Evolutionary conservation across 2,888 invertebrate genomes (phyloP), one percentile per base, ranked within the genome.

Genomic region (Colletes collaris): DNA sequence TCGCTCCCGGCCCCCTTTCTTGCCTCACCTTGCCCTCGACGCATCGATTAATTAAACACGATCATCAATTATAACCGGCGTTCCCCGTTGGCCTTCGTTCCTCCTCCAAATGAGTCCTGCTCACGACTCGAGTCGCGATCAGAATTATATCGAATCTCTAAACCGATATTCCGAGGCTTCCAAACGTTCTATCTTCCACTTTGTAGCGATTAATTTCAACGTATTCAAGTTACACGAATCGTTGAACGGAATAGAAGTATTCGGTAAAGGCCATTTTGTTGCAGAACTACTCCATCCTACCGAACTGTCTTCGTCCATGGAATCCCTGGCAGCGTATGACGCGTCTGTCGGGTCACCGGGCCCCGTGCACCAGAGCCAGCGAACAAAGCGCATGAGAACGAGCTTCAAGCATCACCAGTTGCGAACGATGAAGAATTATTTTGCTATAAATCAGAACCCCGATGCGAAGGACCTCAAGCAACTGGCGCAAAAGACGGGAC

Each of bases 351-450:
- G 96, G 0, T 96, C 96, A 0, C 96, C 96, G 0, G 96, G 96
- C 1, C 95, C 95, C 76, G 95, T 96, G n/a, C 94, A 94, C 81
- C 93, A 94, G 92, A 94, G 86, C 93, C 96, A 94, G 93, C 93
- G 98, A 79, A 97, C 98, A 76, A 99, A 99, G 93, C 95, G 99
- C 75, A 99, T 99, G 98, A 95, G 99, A 74, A 99, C 99, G 65
- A 99, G 99, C 87, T 99, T 99, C 94, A 99, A 99, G 93, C 99
- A 99, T 93, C 99, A 99, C 93, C 99, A 99, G 93, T 95, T 99
- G 81, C 94, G 99, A 80, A 99, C 99, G 68, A 99, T 99, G 99
- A 99, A 99, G 94, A 98, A 98, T 58, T 99, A 99, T 93, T 99
- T 99, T 93, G 97, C 98, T 66, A 97, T 99, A 91, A 99, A 99